Conservation (phyloP, 1,140 invertebrate species). For the Nebria ingens region DNA sequence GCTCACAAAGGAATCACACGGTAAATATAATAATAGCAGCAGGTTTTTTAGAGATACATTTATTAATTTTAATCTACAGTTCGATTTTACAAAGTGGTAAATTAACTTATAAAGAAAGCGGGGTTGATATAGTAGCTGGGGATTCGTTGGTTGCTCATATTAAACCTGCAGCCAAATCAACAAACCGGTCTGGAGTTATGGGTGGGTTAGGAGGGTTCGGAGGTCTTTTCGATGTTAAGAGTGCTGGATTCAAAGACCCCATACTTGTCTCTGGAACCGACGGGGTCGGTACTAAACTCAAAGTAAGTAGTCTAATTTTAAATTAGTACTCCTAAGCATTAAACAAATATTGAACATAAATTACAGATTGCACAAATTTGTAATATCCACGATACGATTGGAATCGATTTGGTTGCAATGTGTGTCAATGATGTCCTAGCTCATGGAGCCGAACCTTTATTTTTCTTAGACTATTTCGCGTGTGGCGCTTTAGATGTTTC, state of each 20-base stretch:
- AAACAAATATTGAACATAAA: not conserved
- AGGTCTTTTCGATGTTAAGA: conserved; percentile 73
- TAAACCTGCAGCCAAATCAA: conserved; percentile 60
- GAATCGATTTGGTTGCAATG: conserved; percentile 95
- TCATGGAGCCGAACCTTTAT: conserved; percentile 88
- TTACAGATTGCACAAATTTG: conserved; percentile 70
- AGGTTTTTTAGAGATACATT: not conserved
- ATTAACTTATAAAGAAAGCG: conserved; percentile 84
- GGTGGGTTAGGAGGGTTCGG: conserved; percentile 86
- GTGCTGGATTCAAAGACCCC: conserved; percentile 62
- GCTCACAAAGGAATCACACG: conserved; percentile 74
- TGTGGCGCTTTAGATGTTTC: conserved; percentile 74
- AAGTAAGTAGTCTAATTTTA: conserved; percentile 43
- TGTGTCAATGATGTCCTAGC: conserved; percentile 95
- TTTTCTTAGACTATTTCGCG: conserved; percentile 95
- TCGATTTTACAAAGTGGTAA: conserved; percentile 40
- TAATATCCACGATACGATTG: conserved; percentile 73
- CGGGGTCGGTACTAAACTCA: conserved; percentile 93
- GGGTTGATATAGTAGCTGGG: conserved; percentile 89
- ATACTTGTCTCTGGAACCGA: conserved; percentile 90
- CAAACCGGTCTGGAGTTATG: conserved; percentile 59
- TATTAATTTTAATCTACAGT: conserved; percentile 33
- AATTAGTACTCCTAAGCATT: conserved; percentile 11
- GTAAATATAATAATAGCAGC: conserved; percentile 40
- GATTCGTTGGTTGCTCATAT: conserved; percentile 77